phyloP scores from a whole-genome alignment of 2,113 vertebrate species.

The Tachysurus vachellii region DNA sequence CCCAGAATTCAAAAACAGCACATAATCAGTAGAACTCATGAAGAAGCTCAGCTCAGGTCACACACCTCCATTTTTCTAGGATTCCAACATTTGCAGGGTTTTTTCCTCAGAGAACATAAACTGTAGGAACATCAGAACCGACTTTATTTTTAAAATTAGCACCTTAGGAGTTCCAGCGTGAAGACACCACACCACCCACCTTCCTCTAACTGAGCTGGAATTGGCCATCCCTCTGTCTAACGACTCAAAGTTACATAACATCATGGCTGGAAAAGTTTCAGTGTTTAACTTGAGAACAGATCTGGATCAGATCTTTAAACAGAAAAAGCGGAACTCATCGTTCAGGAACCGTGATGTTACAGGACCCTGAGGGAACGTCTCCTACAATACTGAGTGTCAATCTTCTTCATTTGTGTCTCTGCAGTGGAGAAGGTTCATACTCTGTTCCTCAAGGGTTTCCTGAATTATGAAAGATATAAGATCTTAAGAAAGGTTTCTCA shows the following conservation, averaged over 20 bases:
- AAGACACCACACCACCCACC: constrained; percentile 37
- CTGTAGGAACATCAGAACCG: constrained; percentile 42
- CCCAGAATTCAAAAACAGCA: not conserved
- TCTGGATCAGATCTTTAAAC: not conserved
- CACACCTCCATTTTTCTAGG: not conserved
- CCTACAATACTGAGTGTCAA: not conserved
- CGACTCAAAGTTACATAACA: constrained; percentile 13
- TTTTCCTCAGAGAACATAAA: not conserved
- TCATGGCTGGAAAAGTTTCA: constrained; percentile 52
- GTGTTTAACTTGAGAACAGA: not conserved
- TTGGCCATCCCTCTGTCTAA: not conserved
- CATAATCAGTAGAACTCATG: not conserved
- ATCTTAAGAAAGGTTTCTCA: not conserved
- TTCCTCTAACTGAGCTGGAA: not conserved
- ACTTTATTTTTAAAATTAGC: constrained; percentile 29
- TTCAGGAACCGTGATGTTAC: not conserved
- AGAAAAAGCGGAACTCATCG: not conserved
- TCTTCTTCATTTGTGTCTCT: no score
- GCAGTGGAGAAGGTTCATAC: not conserved
- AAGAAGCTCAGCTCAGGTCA: not conserved
- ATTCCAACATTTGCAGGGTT: not conserved
- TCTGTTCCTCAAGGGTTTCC: not conserved
- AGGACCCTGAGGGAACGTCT: not conserved
- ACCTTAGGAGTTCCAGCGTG: constrained; percentile 18
- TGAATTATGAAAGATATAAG: not conserved